Evolutionary conservation across 2,888 invertebrate species (phyloP), one percentile per base, ranked within the genome.

Genomic region (Torymus aiolomorphi): DNA sequence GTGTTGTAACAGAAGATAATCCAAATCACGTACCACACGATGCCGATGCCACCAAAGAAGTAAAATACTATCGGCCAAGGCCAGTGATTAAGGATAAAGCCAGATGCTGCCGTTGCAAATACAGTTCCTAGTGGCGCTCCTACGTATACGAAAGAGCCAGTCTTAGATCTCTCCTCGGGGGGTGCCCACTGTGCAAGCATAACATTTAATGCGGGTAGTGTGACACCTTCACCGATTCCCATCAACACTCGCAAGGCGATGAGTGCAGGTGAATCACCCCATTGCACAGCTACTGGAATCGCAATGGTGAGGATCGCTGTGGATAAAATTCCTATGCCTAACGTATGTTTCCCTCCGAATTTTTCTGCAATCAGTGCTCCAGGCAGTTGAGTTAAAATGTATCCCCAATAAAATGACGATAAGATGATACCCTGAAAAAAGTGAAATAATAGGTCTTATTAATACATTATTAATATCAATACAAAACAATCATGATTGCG

Each of bases 401-500:
- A 97, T 0, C 97, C 96, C 92, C 96, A 96, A 91, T 96, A 97
- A 90, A 97, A 97, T 0, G 96, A 94, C 69, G 95, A 95, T 2
- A 97, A 91, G 62, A 96, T 95, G 49, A 95, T 90, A 0, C 96
- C 96, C 91, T 96, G 95, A 4, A 94, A 67, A 42, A 42, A 42
- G 8, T 42, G 5, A 42, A 42, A 42, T 8, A 5, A 42, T 42
- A 42, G 42, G 8, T 42, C 42, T 42, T 42, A 42, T 42, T 42
- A 42, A 8, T 42, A 42, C 1, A 42, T 42, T 42, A 42, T 42
- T 42, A 8, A 8, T 42, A 42, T 42, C 1, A 42, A 8, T 8
- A 42, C 8, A 42, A 42, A 42, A 42, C 42, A 42, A 5, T 42
- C 0, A 42, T 8, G 5, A 42, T 8, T 42, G 8, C 0, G 42